Evolutionary conservation across 2,888 invertebrate genomes (phyloP).

Genomic region (Drosophila aldrichi): DNA sequence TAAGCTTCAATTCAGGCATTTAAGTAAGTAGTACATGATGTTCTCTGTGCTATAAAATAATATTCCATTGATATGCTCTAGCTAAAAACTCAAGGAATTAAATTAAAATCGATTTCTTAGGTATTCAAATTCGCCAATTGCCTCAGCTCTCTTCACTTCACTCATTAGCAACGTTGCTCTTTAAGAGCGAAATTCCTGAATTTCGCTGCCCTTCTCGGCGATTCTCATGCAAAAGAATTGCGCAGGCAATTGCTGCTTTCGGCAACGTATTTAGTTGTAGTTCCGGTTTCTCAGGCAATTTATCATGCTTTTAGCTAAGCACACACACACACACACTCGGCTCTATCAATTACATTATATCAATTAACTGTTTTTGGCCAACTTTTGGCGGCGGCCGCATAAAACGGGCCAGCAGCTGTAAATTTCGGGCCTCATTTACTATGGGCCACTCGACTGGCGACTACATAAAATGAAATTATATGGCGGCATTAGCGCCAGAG

Average conservation of each 20-base stretch:
- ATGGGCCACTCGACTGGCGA: conserved; percentile 36
- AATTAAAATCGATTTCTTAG: no score
- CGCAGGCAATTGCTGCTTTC: background rate
- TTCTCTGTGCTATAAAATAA: background rate
- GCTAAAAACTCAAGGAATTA: no score
- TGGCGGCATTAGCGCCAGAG: conserved; percentile 50
- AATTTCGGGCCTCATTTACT: conserved; percentile 66
- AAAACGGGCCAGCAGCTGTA: conserved; percentile 66
- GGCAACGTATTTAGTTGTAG: conserved; percentile 3
- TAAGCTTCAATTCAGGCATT: background rate
- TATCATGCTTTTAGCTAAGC: conserved; percentile 47
- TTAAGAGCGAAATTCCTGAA: background rate
- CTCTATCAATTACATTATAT: conserved; percentile 72
- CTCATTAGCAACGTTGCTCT: background rate
- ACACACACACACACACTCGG: conserved; percentile 9
- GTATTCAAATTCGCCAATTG: no score
- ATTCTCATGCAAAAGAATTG: background rate
- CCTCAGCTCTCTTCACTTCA: background rate
- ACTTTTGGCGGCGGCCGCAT: conserved; percentile 39
- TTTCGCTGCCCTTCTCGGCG: no score
- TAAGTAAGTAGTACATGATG: background rate
- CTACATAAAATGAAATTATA: conserved; percentile 74
- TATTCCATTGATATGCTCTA: background rate
- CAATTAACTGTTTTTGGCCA: conserved; percentile 63
- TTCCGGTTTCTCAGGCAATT: conserved; percentile 19